Conservation (phyloP, 2,888 invertebrate species). For the Didymodactylos carnosus region DNA sequence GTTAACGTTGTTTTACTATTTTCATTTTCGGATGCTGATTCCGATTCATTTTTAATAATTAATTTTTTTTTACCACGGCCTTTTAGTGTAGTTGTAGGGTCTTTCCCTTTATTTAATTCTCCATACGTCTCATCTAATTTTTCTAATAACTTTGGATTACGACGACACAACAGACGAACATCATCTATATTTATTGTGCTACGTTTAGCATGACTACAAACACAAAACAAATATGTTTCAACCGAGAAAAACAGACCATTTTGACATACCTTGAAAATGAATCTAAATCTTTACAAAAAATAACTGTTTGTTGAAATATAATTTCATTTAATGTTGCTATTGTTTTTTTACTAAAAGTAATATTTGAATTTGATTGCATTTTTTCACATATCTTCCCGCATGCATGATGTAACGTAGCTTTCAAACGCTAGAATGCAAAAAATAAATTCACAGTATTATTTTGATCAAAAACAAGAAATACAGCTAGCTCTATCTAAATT, state of each 20-base stretch:
- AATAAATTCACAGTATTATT: neutral
- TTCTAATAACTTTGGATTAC: slow-evolving; percentile 40
- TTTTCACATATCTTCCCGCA: slow-evolving; percentile 42
- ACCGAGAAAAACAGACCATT: neutral
- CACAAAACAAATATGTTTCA: slow-evolving; percentile 8
- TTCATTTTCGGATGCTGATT: too few species aligned
- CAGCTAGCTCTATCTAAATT: neutral
- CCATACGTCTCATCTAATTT: too few species aligned
- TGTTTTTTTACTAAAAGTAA: slow-evolving; percentile 38
- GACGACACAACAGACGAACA: slow-evolving; percentile 44
- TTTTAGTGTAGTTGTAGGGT: too few species aligned
- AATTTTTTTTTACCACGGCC: too few species aligned
- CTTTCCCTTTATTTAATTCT: too few species aligned
- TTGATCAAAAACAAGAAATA: neutral
- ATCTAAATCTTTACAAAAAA: slow-evolving; percentile 45
- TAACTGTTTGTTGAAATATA: slow-evolving; percentile 41
- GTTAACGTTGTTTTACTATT: too few species aligned
- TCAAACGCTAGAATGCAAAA: slow-evolving; percentile 39
- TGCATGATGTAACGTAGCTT: slow-evolving; percentile 41
- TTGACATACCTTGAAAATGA: slow-evolving; percentile 46
- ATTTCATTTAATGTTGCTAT: slow-evolving; percentile 45
- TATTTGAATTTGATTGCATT: slow-evolving; percentile 19
- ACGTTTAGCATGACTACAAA: slow-evolving; percentile 46
- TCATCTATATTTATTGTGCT: slow-evolving; percentile 45
- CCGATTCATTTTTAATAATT: too few species aligned